Conservation (phyloP, 2,888 invertebrate genomes). For the Taenaris catops region DNA sequence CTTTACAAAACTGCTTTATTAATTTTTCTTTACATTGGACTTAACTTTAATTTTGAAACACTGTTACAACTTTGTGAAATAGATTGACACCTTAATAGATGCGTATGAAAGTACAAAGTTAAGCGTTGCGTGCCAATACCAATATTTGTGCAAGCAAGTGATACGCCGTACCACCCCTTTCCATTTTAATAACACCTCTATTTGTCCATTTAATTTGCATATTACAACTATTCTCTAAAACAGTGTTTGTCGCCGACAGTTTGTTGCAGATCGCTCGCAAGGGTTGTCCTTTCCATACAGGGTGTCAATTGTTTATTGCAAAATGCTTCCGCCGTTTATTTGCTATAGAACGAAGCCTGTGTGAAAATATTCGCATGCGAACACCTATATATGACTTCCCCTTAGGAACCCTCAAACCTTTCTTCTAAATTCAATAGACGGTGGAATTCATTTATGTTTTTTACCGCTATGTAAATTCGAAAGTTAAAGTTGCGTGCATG, state of each 20-base stretch:
- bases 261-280: slow-evolving; percentile 29
- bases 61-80: too few species aligned
- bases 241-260: slow-evolving; percentile 41
- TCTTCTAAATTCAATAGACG: not conserved
- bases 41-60: too few species aligned
- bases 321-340: slow-evolving; percentile 3
- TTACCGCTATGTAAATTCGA: too few species aligned
- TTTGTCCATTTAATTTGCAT: slow-evolving; percentile 70
- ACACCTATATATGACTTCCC: not conserved
- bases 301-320: slow-evolving; percentile 21
- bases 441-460: too few species aligned
- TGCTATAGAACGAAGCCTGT: not conserved
- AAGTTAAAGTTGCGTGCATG: too few species aligned
- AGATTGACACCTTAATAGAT: slow-evolving; percentile 25
- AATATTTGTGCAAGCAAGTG: slow-evolving; percentile 39
- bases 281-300: slow-evolving; percentile 20
- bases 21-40: too few species aligned
- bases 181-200: slow-evolving; percentile 56
- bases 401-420: not conserved
- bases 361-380: slow-evolving; percentile 5
- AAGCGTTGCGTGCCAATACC: slow-evolving; percentile 45
- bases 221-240: slow-evolving; percentile 51
- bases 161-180: slow-evolving; percentile 57
- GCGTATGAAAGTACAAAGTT: slow-evolving; percentile 24
- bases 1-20: too few species aligned